Base-by-base conservation (phyloP, 2,797 vertebrate genomes). In the Chelonia mydas region DNA sequence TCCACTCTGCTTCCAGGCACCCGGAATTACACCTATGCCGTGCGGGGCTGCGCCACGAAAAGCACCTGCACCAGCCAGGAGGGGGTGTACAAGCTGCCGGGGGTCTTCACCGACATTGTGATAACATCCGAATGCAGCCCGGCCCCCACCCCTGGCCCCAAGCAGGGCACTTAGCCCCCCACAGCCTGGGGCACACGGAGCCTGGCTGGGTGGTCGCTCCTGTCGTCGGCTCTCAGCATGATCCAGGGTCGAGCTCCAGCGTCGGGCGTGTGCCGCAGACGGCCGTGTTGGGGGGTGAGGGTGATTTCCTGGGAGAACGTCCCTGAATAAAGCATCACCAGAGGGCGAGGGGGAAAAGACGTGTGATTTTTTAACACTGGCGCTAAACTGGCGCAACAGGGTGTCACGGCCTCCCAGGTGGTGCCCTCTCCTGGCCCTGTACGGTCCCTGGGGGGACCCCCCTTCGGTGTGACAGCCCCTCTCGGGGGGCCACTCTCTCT, bases 1-100 rank as follows among this genome's bases (percentile, higher is more conserved):
- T 15, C 5, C 8, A 31, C 81, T 55, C 16, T 28, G 7, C 37
- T 72, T 11, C 15, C 79, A 97, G 96, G 96, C 37, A 84, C 96
- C 82, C 45, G 95, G 90, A 96, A 72, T 16, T 47, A 96, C 78
- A 95, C 65, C 72, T 97, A 97, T 49, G 96, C 96, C 31, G 87
- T 90, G 2, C 94, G 82, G 3, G 97, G 97, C 87, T 97, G 96
- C 28, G 96, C 94, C 6, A 97, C 93, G 0, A 57, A 95, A 79
- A 96, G 84, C 5, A 79, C 95, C 83, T 97, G 97, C 81, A 7
- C 53, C 12, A 65, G 79, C 33, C 90, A 84, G 77, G n/a, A 72
- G 1, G 96, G 96, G 1, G 90, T 95, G 0, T 83, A 95, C 61
- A 93, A 95, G 68, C 96, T 96, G 41, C 95, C 97, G 0, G 92